phyloP scores from a whole-genome alignment of 2,888 invertebrate genomes.

The Agrenia bidenticulata region DNA sequence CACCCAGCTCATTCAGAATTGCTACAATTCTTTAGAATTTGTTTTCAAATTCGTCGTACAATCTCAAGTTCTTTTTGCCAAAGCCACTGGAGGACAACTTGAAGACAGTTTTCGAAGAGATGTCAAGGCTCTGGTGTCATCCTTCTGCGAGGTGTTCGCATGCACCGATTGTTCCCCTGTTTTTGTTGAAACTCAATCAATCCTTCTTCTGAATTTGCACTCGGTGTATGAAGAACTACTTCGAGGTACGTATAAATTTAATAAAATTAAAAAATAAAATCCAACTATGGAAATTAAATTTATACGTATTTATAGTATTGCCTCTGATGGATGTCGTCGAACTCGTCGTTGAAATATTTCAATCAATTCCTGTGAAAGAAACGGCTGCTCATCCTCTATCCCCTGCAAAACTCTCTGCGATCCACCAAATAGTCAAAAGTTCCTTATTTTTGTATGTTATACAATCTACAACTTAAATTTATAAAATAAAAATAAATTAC shows the following conservation, averaged over 20 bases:
- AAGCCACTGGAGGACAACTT: constrained; percentile 83
- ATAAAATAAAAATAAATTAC: no score
- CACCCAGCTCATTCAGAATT: constrained; percentile 84
- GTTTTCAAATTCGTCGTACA: constrained; percentile 91
- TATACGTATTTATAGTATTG: no score
- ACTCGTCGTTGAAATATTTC: constrained; percentile 76
- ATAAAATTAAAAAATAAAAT: neutral
- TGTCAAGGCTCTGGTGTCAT: constrained; percentile 65
- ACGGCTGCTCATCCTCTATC: constrained; percentile 70
- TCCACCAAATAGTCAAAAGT: constrained; percentile 76
- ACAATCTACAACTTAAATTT: no score
- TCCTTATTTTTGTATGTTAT: constrained; percentile 72
- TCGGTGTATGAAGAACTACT: constrained; percentile 79
- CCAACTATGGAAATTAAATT: no score
- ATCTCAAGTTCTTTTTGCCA: constrained; percentile 77
- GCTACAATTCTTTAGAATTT: constrained; percentile 85
- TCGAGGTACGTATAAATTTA: no score
- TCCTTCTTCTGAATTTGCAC: constrained; percentile 77
- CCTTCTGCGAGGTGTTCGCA: constrained; percentile 74
- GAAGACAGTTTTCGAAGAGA: constrained; percentile 84
- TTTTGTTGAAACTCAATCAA: constrained; percentile 73
- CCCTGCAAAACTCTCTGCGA: constrained; percentile 77
- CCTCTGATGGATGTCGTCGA: constrained; percentile 73
- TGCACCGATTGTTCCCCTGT: constrained; percentile 71
- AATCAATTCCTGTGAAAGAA: constrained; percentile 68